Evolutionary conservation across 2,113 vertebrate genomes (phyloP).

Genomic region (Ceratotherium simum): DNA sequence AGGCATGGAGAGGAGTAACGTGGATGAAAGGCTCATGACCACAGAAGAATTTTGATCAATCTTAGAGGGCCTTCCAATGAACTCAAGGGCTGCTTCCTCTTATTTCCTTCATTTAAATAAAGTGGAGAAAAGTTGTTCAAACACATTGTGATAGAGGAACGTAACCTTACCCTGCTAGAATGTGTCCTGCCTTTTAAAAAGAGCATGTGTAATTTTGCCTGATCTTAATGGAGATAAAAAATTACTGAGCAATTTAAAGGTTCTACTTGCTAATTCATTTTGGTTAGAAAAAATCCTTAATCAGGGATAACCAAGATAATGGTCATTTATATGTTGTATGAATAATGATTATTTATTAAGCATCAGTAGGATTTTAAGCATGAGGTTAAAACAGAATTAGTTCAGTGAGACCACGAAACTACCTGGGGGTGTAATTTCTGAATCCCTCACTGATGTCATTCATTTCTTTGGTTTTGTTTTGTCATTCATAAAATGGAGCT

Average conservation of each 20-base stretch:
- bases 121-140: not conserved
- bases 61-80: not conserved
- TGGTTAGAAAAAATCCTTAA: not conserved
- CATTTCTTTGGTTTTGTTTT: constrained; percentile 18
- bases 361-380: not conserved
- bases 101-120: constrained; percentile 15
- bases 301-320: not conserved
- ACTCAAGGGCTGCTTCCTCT: not conserved
- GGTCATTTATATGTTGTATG: not conserved
- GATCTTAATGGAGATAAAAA: not conserved
- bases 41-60: not conserved
- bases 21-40: not conserved
- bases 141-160: not conserved
- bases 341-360: constrained; percentile 18
- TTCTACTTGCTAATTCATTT: not conserved
- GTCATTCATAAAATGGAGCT: not conserved
- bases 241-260: not conserved
- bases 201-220: not conserved
- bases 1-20: not conserved
- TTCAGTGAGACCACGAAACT: not conserved
- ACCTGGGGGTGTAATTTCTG: not conserved
- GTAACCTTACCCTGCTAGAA: not conserved
- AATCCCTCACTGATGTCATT: not conserved
- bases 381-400: constrained; percentile 22
- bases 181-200: not conserved